Percentiles rank a stretch among this genome's conserved stretches.
Evolutionary conservation across 2,113 vertebrate genomes (phyloP).

Genomic region (Nerophis lumbriciformis): DNA sequence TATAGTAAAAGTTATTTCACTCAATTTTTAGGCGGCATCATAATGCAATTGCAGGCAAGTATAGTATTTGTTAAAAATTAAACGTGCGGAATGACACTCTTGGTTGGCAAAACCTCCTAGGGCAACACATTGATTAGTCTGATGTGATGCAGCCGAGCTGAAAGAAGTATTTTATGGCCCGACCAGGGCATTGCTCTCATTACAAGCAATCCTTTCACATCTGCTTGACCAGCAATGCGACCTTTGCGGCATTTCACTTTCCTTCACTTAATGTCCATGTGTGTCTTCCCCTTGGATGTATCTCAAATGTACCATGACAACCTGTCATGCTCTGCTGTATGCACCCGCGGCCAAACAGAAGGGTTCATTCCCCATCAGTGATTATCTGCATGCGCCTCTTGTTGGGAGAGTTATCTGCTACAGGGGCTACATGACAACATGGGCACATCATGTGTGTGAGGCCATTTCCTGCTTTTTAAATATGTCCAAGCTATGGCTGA

Average conservation of each 20-base stretch:
- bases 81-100: not conserved
- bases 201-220: conserved; percentile 1
- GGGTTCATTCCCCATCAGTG: conserved; percentile 65
- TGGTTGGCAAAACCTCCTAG: not conserved
- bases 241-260: conserved; percentile 11
- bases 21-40: conserved; percentile 2
- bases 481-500: conserved; percentile 25
- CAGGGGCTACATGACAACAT: conserved; percentile 41
- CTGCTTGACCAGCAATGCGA: conserved; percentile 27
- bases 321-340: conserved; percentile 55
- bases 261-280: conserved; percentile 14
- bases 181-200: not conserved
- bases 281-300: conserved; percentile 23
- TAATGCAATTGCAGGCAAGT: not conserved
- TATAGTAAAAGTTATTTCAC: not conserved
- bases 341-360: conserved; percentile 62
- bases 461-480: conserved; percentile 15
- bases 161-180: not conserved
- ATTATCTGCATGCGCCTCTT: conserved; percentile 40
- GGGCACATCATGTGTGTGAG: conserved; percentile 34
- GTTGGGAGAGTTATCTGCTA: conserved; percentile 37
- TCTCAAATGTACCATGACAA: conserved; percentile 69
- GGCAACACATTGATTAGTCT: too few species aligned
- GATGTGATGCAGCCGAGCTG: not conserved
- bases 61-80: not conserved